phyloP scores from a whole-genome alignment of 2,888 invertebrate genomes.

The Lasioglossum calceatum region DNA sequence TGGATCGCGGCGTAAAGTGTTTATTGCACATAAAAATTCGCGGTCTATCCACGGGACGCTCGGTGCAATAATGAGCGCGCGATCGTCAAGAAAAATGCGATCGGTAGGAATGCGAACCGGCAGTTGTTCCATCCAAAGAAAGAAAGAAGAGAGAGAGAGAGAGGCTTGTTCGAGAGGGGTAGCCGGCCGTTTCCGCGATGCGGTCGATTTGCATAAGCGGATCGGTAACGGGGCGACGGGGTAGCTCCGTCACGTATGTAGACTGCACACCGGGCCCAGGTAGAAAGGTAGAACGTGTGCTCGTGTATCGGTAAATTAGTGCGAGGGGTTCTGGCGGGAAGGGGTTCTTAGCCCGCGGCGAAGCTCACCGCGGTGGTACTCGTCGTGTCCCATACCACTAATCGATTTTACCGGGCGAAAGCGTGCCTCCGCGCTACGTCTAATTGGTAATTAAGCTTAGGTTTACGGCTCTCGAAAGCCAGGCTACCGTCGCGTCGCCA shows the following conservation, averaged over 20 bases:
- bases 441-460: slow-evolving; percentile 83
- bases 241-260: slow-evolving; percentile 20
- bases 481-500: slow-evolving; percentile 49
- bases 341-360: slow-evolving; percentile 32
- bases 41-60: not conserved
- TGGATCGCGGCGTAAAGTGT: no score
- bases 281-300: not conserved
- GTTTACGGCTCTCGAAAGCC: slow-evolving; percentile 77
- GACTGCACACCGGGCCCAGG: not conserved
- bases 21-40: not conserved
- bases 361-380: slow-evolving; percentile 39
- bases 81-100: not conserved
- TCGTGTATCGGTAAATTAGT: slow-evolving; percentile 40
- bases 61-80: not conserved
- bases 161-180: not conserved
- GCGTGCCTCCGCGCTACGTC: slow-evolving; percentile 82
- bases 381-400: slow-evolving; percentile 79
- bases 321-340: slow-evolving; percentile 22
- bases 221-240: slow-evolving; percentile 42
- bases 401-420: slow-evolving; percentile 82
- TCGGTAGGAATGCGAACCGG: not conserved
- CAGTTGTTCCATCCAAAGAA: not conserved
- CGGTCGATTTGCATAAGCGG: slow-evolving; percentile 65
- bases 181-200: slow-evolving; percentile 53
- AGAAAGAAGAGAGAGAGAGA: not conserved